Evolutionary conservation across 2,888 invertebrate genomes (phyloP).

Genomic region (Nephrotoma guestfalica): DNA sequence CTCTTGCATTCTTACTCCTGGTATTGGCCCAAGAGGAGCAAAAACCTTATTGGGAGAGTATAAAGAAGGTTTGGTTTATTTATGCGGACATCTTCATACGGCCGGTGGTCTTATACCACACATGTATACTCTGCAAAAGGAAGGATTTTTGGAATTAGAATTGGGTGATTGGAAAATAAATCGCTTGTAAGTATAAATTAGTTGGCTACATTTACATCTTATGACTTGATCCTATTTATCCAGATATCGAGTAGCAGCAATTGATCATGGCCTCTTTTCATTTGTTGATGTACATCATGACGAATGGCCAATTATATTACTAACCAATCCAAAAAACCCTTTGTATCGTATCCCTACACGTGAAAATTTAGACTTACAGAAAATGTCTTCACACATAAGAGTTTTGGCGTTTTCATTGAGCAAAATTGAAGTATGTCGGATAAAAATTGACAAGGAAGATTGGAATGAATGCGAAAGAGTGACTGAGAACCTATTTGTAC

Average conservation of each 20-base stretch:
- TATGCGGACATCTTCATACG: conserved; percentile 84
- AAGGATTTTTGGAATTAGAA: conserved; percentile 75
- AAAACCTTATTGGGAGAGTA: conserved; percentile 43
- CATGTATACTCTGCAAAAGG: conserved; percentile 77
- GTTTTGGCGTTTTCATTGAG: conserved; percentile 62
- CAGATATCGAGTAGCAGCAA: conserved; percentile 65
- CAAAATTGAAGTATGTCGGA: conserved; percentile 45
- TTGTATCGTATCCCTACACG: conserved; percentile 53
- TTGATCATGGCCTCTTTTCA: conserved; percentile 79
- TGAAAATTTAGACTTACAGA: conserved; percentile 40
- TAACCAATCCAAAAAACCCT: conserved; percentile 86
- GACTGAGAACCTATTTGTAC: conserved; percentile 56
- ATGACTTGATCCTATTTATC: neutral
- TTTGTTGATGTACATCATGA: conserved; percentile 64
- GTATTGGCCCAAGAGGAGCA: conserved; percentile 35
- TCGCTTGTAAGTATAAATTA: conserved; percentile 44
- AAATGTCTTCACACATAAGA: conserved; percentile 64
- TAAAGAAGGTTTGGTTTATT: conserved; percentile 52
- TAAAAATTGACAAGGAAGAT: conserved; percentile 47
- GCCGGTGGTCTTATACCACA: conserved; percentile 61
- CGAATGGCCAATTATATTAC: conserved; percentile 65
- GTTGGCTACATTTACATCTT: neutral
- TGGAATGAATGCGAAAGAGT: conserved; percentile 48
- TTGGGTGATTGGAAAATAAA: conserved; percentile 88
- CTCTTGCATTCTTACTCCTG: conserved; percentile 58